Conservation (phyloP, 2,113 vertebrate genomes). For the Dinomys branickii region DNA sequence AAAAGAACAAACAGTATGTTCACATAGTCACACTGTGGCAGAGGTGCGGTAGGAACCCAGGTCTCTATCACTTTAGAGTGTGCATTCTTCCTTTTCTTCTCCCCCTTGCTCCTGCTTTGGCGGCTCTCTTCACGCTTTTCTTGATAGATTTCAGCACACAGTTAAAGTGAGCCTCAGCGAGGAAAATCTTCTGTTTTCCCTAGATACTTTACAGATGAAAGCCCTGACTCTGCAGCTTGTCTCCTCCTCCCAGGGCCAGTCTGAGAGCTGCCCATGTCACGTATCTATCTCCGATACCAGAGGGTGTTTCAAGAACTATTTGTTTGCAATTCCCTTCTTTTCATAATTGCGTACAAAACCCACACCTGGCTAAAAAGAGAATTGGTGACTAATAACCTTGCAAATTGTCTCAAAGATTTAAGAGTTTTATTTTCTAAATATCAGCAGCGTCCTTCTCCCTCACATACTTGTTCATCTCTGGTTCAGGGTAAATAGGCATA, state of each 20-base stretch:
- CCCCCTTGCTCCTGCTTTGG: background rate
- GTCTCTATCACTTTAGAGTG: background rate
- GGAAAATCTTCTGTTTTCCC: background rate
- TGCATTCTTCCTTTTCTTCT: background rate
- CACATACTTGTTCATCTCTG: background rate
- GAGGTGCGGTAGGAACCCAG: too few species aligned
- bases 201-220: background rate
- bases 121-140: background rate
- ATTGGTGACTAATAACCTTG: background rate
- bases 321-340: background rate
- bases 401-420: background rate
- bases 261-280: background rate
- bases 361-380: background rate
- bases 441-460: background rate
- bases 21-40: background rate
- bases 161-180: background rate
- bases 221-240: background rate
- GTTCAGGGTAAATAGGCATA: background rate
- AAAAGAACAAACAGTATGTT: background rate
- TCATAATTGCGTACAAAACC: background rate
- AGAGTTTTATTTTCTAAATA: constrained; percentile 14
- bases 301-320: background rate
- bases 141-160: background rate
- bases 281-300: background rate
- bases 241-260: background rate